Percentiles rank a stretch among this genome's conserved stretches.
phyloP scores from a whole-genome alignment of 2,113 vertebrate genomes.

The Puffinus mauretanicus region DNA sequence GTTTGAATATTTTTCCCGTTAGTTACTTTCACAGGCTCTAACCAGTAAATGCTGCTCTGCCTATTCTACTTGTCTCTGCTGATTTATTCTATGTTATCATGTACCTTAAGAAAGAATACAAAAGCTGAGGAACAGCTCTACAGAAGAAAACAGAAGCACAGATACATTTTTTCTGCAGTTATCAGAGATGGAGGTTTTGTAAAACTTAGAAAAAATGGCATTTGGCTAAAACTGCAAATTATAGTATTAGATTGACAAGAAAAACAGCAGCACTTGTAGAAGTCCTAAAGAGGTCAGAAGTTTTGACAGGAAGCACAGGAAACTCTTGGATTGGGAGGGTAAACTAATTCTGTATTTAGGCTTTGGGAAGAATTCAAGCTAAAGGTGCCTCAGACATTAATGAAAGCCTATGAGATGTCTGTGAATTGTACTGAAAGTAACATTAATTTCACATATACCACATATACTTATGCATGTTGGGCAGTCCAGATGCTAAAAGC shows the following conservation, averaged over 20 bases:
- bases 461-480: neutral
- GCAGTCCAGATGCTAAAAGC: neutral
- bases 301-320: neutral
- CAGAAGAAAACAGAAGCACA: neutral
- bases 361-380: neutral
- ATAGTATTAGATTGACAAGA: neutral
- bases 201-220: neutral
- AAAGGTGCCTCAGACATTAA: neutral
- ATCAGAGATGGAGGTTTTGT: neutral
- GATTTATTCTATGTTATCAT: neutral
- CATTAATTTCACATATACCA: neutral
- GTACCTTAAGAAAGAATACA: neutral
- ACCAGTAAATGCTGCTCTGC: neutral
- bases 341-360: neutral
- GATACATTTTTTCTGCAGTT: neutral
- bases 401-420: neutral
- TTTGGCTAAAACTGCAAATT: neutral
- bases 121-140: neutral
- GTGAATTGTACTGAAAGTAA: neutral
- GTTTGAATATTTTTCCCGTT: neutral
- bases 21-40: neutral
- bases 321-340: neutral
- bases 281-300: neutral
- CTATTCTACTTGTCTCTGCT: neutral
- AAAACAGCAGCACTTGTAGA: neutral